These are phyloP conservation scores for Spermophilus dauricus DNA, from an alignment of 2,113 vertebrate species.

Conservation along the genomic window DNA sequence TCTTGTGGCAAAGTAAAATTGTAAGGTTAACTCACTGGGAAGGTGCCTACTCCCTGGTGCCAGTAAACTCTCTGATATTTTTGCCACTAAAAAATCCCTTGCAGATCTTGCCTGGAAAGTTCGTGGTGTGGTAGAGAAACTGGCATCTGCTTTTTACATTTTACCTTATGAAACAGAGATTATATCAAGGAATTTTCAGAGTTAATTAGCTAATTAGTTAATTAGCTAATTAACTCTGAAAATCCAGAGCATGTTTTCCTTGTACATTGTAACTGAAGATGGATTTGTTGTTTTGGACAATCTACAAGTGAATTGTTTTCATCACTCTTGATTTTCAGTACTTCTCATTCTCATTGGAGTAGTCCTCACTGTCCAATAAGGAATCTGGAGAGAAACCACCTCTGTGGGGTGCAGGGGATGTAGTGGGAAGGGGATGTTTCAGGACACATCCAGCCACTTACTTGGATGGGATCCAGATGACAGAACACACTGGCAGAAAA, in stretches of 20 bases:
- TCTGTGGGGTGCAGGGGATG: accelerated
- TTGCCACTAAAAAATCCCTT: background rate
- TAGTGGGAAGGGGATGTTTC: background rate
- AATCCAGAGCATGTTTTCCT: background rate
- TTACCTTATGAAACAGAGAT: background rate
- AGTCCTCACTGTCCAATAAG: background rate
- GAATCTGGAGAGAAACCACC: background rate
- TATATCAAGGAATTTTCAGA: background rate
- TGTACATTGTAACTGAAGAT: background rate
- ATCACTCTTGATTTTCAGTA: background rate
- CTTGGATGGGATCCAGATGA: background rate
- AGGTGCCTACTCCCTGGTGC: background rate
- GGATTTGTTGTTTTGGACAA: background rate
- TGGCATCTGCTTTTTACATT: background rate
- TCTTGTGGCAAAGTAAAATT: background rate
- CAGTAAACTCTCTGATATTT: background rate
- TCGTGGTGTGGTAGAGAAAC: background rate
- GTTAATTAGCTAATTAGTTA: background rate
- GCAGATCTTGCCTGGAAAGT: background rate
- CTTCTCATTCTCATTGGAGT: background rate
- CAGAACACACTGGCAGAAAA: background rate
- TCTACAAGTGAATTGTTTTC: background rate
- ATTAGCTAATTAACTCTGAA: background rate
- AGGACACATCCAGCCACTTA: background rate
- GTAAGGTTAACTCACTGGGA: background rate